Base-by-base conservation (phyloP, 2,797 vertebrate genomes). In the Anguilla megastoma region DNA sequence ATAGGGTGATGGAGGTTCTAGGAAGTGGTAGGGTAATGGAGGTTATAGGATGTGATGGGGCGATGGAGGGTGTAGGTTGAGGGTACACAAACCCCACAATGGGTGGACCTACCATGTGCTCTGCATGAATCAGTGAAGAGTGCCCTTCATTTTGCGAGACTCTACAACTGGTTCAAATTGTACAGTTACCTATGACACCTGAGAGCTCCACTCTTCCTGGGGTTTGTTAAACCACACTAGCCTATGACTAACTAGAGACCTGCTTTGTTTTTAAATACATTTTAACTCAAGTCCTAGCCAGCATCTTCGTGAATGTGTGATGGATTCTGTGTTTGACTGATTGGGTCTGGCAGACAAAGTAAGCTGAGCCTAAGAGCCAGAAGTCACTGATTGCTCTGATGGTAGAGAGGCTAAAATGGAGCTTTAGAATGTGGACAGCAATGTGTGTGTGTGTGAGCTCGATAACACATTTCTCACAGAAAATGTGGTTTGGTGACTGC, bases 361-460 rank as follows among this genome's bases (percentile, higher is more conserved):
- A 92, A 93, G 96, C 95, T 93, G 93, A 96, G 96, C 90, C 91
- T 90, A 92, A 92, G 91, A 91, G 93, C 93, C 94, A 94, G 94
- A 95, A 92, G 89, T 92, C 92, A 93, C 94, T 95, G 94, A 95
- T 96, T 96, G 94, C 54, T 12, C 52, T 52, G 52, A 52, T 52
- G 12, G 36, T 41, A 41, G 36, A 3, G 36, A 41, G 36, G 36
- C 36, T 41, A 52, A 10, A 52, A 52, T 52, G 50, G 8, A 52
- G 50, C 50, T 52, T 7, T 52, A 52, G 50, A 52, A 41, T 41
- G 50, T 7, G 50, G 50, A 52, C 10, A 41, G 36, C 36, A 41
- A 41, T 41, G 36, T 52, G 50, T 52, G 50, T 52, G 50, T 10
- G 10, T 52, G 50, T 52, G 50, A 52, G 36, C 36, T 41, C 36